Evolutionary conservation across 2,888 invertebrate genomes (phyloP), one percentile per base, ranked within the genome.

Genomic region (Amaurobius ferox): DNA sequence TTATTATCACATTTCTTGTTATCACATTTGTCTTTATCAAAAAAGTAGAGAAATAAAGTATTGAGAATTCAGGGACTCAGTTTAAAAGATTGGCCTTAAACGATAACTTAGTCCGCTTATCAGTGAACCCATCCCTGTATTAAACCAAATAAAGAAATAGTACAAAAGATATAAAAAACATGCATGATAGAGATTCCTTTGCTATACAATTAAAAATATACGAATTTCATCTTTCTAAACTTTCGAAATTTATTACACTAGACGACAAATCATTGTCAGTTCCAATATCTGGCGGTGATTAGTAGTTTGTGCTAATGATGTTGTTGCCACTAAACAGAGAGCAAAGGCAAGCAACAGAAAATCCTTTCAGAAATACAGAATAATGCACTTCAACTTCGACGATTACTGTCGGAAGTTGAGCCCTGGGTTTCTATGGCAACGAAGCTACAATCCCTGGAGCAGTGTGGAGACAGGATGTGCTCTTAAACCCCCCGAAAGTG

Each of bases 301-400:
- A 55, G 55, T 23, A 23, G 23, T 23, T 55, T 23, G 19, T 23
- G 23, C 55, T 23, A 23, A n/a, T 55, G 23, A 55, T 23, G 55
- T 6, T 55, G 55, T 55, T 23, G 3, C 23, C 55, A 23, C 23
- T 1, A 1, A 55, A 55, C 23, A 55, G n/a, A n/a, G n/a, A n/a
- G 19, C 23, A 23, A 23, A 55, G 23, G 55, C 55, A 55, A 23
- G 23, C 2, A 3, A 23, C 19, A 55, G 55, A 23, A 55, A 55
- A 55, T 23, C 23, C 55, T 16, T 55, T 23, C 55, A 23, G 16
- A 55, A 55, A 23, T 55, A 23, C 55, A 23, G 55, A 55, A 55
- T 55, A 55, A 55, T 55, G 55, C 23, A 55, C 55, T 55, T 55
- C 23, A 55, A 55, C 55, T 55, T 55, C 55, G 3, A 55, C 55